Evolutionary conservation across 2,888 invertebrate genomes (phyloP).

Genomic region (Acleris holmiana): DNA sequence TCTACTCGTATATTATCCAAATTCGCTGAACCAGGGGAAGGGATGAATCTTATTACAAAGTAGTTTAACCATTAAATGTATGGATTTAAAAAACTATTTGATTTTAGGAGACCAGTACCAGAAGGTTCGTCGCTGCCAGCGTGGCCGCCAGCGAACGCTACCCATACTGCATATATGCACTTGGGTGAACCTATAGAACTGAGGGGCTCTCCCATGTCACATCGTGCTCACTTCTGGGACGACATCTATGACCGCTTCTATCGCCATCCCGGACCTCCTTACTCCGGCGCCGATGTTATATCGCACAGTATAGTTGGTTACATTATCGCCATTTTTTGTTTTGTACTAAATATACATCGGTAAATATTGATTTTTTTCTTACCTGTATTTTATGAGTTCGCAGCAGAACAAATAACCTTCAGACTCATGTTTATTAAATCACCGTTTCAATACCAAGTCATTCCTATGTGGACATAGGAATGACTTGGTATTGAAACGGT

Average conservation of each 20-base stretch:
- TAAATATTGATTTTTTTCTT: too few species aligned
- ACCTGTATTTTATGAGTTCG: too few species aligned
- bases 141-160: conserved; percentile 46
- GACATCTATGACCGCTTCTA: conserved; percentile 47
- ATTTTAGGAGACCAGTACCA: conserved; percentile 50
- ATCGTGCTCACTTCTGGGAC: conserved; percentile 49
- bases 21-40: too few species aligned
- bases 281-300: conserved; percentile 39
- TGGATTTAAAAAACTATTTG: too few species aligned
- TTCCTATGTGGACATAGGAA: too few species aligned
- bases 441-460: too few species aligned
- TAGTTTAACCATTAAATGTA: too few species aligned
- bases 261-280: conserved; percentile 38
- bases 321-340: neutral
- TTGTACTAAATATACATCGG: neutral
- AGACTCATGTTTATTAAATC: too few species aligned
- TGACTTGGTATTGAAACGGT: too few species aligned
- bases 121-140: conserved; percentile 44
- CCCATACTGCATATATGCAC: conserved; percentile 48
- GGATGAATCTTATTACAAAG: too few species aligned
- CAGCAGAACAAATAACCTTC: too few species aligned
- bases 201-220: conserved; percentile 40
- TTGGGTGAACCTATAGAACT: conserved; percentile 45
- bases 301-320: neutral
- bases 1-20: too few species aligned